Conservation (phyloP, 2,113 vertebrate species). For the Pandion haliaetus region DNA sequence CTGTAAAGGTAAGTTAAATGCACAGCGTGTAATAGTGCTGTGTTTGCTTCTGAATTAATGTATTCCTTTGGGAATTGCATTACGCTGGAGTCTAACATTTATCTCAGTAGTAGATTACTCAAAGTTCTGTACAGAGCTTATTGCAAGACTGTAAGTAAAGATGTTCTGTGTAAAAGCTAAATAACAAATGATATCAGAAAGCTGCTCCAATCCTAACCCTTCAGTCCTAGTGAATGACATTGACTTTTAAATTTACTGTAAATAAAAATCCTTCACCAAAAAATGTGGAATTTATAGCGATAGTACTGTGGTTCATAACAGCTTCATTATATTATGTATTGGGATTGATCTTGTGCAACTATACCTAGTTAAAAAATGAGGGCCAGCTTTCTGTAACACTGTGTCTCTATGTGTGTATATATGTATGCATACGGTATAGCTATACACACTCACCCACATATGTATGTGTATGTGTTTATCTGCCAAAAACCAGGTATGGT, state of each 20-base stretch:
- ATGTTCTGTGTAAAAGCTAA: neutral
- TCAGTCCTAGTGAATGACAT: neutral
- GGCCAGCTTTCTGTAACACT: neutral
- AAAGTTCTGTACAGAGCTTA: neutral
- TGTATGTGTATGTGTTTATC: neutral
- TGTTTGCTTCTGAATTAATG: neutral
- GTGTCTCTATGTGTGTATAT: neutral
- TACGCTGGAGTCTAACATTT: neutral
- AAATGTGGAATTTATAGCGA: neutral
- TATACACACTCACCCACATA: neutral
- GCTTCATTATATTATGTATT: neutral
- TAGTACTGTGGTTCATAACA: neutral
- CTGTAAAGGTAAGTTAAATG: constrained; percentile 87
- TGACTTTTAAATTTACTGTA: neutral
- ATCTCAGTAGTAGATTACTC: neutral
- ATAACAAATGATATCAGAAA: neutral
- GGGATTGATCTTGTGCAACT: neutral
- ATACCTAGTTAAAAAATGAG: neutral
- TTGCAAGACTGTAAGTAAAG: neutral
- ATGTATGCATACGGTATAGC: neutral
- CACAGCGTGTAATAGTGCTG: neutral
- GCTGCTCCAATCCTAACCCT: neutral
- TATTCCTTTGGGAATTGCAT: neutral
- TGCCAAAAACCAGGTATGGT: neutral
- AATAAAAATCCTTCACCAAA: neutral